Evolutionary conservation across 2,113 vertebrate genomes (phyloP).

Genomic region (Diadophis punctatus): DNA sequence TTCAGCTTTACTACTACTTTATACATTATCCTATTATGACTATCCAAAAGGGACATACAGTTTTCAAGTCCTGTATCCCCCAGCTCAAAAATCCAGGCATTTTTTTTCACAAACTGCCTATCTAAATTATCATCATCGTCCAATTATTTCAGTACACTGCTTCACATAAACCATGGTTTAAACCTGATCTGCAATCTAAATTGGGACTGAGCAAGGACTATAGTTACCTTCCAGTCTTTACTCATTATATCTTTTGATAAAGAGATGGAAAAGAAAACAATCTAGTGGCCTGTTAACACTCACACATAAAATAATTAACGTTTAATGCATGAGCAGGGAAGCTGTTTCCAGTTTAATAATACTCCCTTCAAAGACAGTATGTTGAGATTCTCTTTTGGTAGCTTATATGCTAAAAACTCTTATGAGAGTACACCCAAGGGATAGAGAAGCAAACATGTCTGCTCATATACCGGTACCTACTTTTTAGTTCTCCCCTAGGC

Average conservation of each 20-base stretch:
- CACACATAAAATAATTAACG: not conserved
- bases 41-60: not conserved
- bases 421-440: not conserved
- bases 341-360: not conserved
- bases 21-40: not conserved
- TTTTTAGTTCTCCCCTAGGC: not conserved
- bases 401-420: not conserved
- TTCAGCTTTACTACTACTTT: slow-evolving; percentile 24
- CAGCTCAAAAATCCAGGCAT: not conserved
- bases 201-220: not conserved
- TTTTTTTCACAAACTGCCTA: not conserved
- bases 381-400: not conserved
- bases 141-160: not conserved
- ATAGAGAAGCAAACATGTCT: not conserved
- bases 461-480: not conserved
- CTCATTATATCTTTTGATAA: not conserved
- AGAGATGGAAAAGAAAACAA: not conserved
- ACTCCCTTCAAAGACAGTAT: no score
- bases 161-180: not conserved
- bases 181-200: no score
- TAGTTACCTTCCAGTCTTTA: not conserved
- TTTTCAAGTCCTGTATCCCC: not conserved
- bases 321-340: not conserved
- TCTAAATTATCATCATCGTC: not conserved
- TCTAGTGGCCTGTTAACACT: not conserved